Conservation (phyloP, 2,888 invertebrate species). For the Eudasyphora cyanicolor region DNA sequence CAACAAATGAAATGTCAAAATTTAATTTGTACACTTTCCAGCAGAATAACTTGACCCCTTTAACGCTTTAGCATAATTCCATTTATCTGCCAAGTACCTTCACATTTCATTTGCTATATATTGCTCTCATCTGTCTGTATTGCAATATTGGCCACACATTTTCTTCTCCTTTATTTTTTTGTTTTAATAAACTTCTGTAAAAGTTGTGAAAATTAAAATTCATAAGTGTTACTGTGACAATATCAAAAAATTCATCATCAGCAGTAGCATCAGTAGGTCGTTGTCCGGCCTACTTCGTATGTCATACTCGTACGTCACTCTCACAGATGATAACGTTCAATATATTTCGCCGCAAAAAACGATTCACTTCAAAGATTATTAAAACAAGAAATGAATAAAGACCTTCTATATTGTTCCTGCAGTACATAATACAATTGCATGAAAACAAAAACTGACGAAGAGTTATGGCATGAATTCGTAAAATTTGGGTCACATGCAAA, state of each 20-base stretch:
- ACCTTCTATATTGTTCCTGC: background rate
- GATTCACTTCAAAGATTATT: background rate
- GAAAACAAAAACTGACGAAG: background rate
- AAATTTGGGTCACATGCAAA: slow-evolving; percentile 9
- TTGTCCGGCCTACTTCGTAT: no score
- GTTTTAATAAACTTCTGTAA: background rate
- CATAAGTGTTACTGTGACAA: slow-evolving; percentile 18
- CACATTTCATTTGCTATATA: no score
- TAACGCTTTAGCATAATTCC: no score
- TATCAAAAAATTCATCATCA: slow-evolving; percentile 1
- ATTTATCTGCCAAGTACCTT: no score
- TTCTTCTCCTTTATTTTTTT: no score
- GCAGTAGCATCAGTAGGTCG: background rate
- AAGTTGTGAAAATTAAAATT: slow-evolving; percentile 13
- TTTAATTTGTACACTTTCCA: no score
- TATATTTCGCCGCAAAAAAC: background rate
- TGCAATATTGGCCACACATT: no score
- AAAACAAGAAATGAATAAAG: background rate
- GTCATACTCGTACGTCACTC: no score
- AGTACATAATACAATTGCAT: background rate
- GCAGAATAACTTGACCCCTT: no score
- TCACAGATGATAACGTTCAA: background rate
- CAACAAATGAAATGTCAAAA: no score
- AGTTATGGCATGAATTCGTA: background rate
- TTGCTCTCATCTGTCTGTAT: no score